phyloP scores from a whole-genome alignment of 2,113 vertebrate species.

The Percopsis transmontana region DNA sequence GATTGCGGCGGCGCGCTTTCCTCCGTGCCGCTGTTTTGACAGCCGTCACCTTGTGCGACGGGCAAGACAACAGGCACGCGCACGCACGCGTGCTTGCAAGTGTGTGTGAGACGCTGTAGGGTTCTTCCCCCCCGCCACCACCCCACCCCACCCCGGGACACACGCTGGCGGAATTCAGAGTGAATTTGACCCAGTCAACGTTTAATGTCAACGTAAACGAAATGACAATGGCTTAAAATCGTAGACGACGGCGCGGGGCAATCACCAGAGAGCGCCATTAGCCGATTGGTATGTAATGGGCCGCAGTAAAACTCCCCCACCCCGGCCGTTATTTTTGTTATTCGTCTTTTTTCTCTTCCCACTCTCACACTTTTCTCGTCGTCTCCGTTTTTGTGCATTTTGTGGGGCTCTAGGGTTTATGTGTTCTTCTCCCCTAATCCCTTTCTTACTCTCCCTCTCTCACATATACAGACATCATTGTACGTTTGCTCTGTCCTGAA shows the following conservation, averaged over 20 bases:
- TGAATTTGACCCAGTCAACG: background rate
- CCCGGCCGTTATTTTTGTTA: too few relatives aligned
- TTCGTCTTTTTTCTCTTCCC: constrained; percentile 20
- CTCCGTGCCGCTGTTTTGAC: constrained; percentile 14
- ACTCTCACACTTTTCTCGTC: background rate
- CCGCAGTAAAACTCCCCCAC: constrained; percentile 24
- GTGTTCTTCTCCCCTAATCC: constrained; percentile 1
- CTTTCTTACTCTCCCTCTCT: constrained; percentile 13
- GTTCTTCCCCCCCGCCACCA: background rate
- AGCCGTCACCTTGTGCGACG: background rate
- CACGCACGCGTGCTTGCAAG: too few relatives aligned
- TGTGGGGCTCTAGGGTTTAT: background rate
- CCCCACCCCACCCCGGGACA: background rate
- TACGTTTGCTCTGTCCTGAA: constrained; percentile 16
- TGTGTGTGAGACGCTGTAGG: background rate
- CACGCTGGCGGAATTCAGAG: constrained; percentile 4
- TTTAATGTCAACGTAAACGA: background rate
- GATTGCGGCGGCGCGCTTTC: constrained; percentile 13
- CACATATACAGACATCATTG: constrained; percentile 28
- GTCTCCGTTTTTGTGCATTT: constrained; percentile 18
- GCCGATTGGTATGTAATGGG: constrained; percentile 37
- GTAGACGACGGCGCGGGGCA: constrained; percentile 16
- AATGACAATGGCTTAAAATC: constrained; percentile 14
- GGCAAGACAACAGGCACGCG: constrained; percentile 11
- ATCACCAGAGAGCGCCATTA: constrained; percentile 40